Percentiles rank a stretch among this genome's conserved stretches.
Conservation (phyloP, 2,113 vertebrate genomes). For the Microcebus murinus region DNA sequence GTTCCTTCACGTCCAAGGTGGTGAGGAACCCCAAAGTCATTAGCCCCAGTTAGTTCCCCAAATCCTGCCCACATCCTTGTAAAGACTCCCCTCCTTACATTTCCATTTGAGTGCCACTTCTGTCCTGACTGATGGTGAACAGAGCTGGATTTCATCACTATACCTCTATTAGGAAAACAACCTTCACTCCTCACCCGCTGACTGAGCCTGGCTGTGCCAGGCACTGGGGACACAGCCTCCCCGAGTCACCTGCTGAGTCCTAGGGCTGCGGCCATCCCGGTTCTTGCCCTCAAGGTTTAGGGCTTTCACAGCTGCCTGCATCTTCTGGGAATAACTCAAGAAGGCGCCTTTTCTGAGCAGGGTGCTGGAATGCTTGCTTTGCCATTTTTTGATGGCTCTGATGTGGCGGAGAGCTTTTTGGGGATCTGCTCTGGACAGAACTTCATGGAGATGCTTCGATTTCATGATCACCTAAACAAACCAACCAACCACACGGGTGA, state of each 20-base stretch:
- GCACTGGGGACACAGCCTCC: neutral
- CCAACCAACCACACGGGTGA: neutral
- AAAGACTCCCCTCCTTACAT: neutral
- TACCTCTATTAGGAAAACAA: neutral
- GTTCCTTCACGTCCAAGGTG: neutral
- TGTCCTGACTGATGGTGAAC: neutral
- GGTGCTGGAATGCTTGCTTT: slow-evolving; percentile 82
- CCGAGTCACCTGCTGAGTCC: slow-evolving; percentile 86
- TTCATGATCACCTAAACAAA: slow-evolving; percentile 90
- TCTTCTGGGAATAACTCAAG: slow-evolving; percentile 92
- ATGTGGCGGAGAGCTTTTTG: slow-evolving; percentile 87
- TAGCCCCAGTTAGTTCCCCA: neutral
- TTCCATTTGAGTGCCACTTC: neutral
- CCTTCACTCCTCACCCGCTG: neutral
- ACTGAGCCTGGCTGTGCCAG: neutral
- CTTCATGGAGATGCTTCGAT: slow-evolving; percentile 90
- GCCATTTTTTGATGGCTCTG: slow-evolving; percentile 92
- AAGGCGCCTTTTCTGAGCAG: slow-evolving; percentile 89
- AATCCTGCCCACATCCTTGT: neutral
- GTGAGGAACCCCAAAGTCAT: neutral
- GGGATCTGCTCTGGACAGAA: slow-evolving; percentile 89
- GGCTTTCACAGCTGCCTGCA: slow-evolving; percentile 85
- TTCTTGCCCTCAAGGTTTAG: slow-evolving; percentile 50
- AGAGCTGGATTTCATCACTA: neutral
- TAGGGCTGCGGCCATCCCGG: slow-evolving; percentile 83